phyloP scores from a whole-genome alignment of 2,113 vertebrate genomes.

The Hyperoodon ampullatus region DNA sequence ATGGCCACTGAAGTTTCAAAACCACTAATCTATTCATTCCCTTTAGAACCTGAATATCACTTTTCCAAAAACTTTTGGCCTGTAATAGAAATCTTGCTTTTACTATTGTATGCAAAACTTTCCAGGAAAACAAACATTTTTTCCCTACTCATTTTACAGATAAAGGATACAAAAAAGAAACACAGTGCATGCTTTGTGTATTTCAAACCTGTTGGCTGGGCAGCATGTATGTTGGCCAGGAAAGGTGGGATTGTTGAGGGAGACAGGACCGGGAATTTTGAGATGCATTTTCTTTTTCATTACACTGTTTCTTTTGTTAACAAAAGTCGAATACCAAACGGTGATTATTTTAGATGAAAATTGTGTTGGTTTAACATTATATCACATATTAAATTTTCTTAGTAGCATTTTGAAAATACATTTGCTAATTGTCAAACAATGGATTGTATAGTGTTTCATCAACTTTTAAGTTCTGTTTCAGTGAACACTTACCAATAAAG shows the following conservation, averaged over 20 bases:
- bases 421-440: not conserved
- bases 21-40: not conserved
- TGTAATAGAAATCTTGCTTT: not conserved
- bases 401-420: constrained; percentile 36
- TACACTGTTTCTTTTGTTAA: not conserved
- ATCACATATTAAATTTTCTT: not conserved
- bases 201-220: not conserved
- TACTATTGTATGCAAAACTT: not conserved
- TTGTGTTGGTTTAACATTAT: not conserved
- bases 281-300: not conserved
- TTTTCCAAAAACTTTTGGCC: constrained; percentile 30
- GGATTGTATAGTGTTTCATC: not conserved
- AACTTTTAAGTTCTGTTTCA: not conserved
- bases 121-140: not conserved
- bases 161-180: not conserved
- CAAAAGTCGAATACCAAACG: constrained; percentile 12
- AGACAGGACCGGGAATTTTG: not conserved
- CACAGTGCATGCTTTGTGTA: not conserved
- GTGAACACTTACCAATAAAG: constrained; percentile 20
- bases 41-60: not conserved
- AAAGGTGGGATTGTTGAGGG: not conserved
- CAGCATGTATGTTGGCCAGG: not conserved
- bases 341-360: constrained; percentile 7
- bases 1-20: not conserved
- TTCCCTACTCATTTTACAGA: not conserved